Conservation (phyloP, 2,113 vertebrate genomes). For the Semnopithecus entellus region DNA sequence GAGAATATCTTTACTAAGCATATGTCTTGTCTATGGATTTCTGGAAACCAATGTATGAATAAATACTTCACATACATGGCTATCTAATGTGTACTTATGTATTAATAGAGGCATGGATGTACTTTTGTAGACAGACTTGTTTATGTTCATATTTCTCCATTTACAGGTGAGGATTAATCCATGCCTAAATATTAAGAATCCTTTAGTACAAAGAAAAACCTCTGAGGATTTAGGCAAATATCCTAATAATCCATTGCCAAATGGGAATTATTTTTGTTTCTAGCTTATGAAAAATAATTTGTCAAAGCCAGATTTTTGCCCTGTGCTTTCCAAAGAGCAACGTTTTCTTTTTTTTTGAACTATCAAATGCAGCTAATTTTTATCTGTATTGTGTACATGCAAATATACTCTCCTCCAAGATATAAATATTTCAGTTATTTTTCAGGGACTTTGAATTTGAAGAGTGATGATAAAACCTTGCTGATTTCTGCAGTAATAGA, state of each 20-base stretch:
- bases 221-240: background rate
- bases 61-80: background rate
- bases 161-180: background rate
- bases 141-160: background rate
- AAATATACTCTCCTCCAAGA: background rate
- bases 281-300: background rate
- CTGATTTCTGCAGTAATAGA: background rate
- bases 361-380: background rate
- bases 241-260: background rate
- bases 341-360: background rate
- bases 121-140: background rate
- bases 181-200: background rate
- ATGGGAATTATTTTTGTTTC: constrained; percentile 1
- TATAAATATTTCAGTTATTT: background rate
- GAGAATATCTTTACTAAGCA: background rate
- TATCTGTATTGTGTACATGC: background rate
- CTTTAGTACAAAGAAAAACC: background rate
- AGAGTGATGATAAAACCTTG: background rate
- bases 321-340: background rate
- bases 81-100: background rate
- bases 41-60: background rate
- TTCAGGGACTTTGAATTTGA: constrained; percentile 24
- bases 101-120: background rate
- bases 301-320: background rate
- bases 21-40: background rate